These are phyloP conservation scores for Drosophila meridionalis DNA, from an alignment of 2,888 invertebrate species.

Conservation along the genomic window DNA sequence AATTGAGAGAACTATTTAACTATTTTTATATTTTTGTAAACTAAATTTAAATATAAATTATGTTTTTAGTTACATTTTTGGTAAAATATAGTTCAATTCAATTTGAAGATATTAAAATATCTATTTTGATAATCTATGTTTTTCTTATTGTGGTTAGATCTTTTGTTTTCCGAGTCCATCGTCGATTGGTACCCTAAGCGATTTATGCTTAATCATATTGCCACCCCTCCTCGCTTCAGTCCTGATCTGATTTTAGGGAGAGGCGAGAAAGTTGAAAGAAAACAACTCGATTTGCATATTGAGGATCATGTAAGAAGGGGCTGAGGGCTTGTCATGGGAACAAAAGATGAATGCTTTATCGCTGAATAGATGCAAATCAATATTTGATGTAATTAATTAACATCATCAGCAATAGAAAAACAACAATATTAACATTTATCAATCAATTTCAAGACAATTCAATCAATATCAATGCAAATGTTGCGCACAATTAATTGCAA, in stretches of 20 bases:
- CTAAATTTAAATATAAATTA: background rate
- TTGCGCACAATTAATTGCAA: background rate
- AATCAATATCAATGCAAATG: slow-evolving; percentile 53
- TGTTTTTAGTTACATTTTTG: background rate
- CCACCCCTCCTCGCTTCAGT: slow-evolving; percentile 14
- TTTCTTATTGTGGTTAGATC: slow-evolving; percentile 44
- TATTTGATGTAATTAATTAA: slow-evolving; percentile 82
- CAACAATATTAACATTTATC: slow-evolving; percentile 71
- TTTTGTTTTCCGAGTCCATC: slow-evolving; percentile 4
- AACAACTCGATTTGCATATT: slow-evolving; percentile 66
- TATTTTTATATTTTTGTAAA: too few relatives aligned
- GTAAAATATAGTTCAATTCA: background rate
- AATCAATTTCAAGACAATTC: slow-evolving; percentile 72
- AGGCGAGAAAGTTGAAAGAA: slow-evolving; percentile 34
- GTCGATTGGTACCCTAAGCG: slow-evolving; percentile 25
- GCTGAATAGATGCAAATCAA: slow-evolving; percentile 73
- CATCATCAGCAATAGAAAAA: slow-evolving; percentile 52
- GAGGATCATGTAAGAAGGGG: slow-evolving; percentile 56
- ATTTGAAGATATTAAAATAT: background rate
- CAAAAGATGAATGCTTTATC: slow-evolving; percentile 63
- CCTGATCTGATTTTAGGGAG: slow-evolving; percentile 58
- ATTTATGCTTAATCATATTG: slow-evolving; percentile 61
- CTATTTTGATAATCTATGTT: slow-evolving; percentile 7
- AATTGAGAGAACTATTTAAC: background rate
- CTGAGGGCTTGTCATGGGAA: slow-evolving; percentile 76